These are phyloP conservation scores for Lagopus muta DNA, from an alignment of 2,113 vertebrate genomes.

Conservation along the genomic window DNA sequence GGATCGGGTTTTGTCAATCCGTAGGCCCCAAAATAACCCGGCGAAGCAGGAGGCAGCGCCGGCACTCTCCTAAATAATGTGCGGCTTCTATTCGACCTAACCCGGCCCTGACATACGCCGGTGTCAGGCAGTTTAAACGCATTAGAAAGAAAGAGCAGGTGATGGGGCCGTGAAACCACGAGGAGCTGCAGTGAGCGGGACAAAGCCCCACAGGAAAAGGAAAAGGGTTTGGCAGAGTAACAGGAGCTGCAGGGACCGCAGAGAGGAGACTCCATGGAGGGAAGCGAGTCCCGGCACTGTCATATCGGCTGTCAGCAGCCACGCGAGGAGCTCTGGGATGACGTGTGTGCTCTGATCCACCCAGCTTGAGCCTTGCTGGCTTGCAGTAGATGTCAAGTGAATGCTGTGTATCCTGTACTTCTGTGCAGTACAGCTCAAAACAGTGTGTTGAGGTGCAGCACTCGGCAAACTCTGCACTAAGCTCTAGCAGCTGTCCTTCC, in stretches of 20 bases:
- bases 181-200: background rate
- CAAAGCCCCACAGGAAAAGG: slow-evolving; percentile 7
- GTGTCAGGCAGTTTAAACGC: background rate
- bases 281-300: background rate
- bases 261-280: background rate
- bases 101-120: rapidly evolving
- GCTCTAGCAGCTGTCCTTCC: rapidly evolving
- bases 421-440: rapidly evolving
- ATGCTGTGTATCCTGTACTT: background rate
- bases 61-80: background rate
- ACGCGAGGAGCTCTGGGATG: background rate
- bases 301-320: background rate
- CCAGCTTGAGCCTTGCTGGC: rapidly evolving
- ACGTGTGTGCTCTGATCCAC: background rate
- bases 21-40: rapidly evolving
- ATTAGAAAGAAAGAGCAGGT: background rate
- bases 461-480: rapidly evolving
- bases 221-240: background rate
- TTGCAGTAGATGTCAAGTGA: background rate
- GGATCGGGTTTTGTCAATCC: background rate
- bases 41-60: rapidly evolving
- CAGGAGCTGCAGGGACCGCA: no score
- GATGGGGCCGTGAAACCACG: background rate
- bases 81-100: background rate
- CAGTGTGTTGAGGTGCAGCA: background rate